Evolutionary conservation across 2,888 invertebrate genomes (phyloP), one percentile per base, ranked within the genome.

Genomic region (Stegophylla sp.): DNA sequence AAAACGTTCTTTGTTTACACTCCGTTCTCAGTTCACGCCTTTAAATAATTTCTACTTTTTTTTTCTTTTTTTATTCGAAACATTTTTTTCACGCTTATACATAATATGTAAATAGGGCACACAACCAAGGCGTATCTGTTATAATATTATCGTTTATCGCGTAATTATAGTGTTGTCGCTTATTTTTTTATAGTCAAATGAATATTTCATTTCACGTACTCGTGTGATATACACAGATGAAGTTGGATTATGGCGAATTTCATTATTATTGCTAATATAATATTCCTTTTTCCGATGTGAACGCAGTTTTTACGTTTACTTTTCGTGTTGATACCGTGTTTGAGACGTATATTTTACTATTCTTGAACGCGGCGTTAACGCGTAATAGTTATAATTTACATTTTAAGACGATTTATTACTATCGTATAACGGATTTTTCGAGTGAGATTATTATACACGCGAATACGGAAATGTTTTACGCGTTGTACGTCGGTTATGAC

Each of bases 141-240:
- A 53, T 69, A 26, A 28, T 13, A n/a, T 51, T n/a, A 53, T 53
- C 53, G 53, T 53, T 53, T 71, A 71, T 53, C 23, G 34, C 9
- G 53, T 71, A 71, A 72, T 41, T 72, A 72, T 56, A 15, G 71
- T 23, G 53, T 56, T 56, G 1, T 5, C n/a, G 34, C 7, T 34
- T 34, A 34, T 34, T 10, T 56, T 56, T 72, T 72, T 53, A 56
- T 72, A 41, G 71, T 15, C 17, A 9, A 4, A 53, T 41, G 56
- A 56, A 56, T 71, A 41, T 41, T 41, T 53, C 28, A 71, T 53
- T 69, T 28, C 3, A 12, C 5, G n/a, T 9, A n/a, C 51, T 41
- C 20, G 20, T 53, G 23, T 5, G 17, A n/a, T 5, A 34, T 34
- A 34, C 53, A 71, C 20, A 59, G 12, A 26, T 59, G 15, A n/a